Base-by-base conservation (phyloP, 2,888 invertebrate genomes). In the Eilema sororculum region DNA sequence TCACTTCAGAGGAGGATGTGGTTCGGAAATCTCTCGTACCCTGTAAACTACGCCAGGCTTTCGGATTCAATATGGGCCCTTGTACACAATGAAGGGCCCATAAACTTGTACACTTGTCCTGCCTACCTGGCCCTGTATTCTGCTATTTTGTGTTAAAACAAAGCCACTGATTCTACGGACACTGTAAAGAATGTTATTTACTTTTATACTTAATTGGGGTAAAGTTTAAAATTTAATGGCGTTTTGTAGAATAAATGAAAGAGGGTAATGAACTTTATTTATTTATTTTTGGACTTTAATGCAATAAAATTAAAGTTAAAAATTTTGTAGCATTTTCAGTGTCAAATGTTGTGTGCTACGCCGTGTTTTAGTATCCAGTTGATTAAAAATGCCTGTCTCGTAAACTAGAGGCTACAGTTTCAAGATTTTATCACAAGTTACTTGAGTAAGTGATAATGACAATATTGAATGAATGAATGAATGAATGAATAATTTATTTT, bases 91-190 rank as follows among this genome's bases (percentile, higher is more conserved):
- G 78, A 74, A 67, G 72, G 71, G 78, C 82, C n/a, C 81, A 80
- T 89, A 89, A 89, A 89, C 78, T 80, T 78, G 77, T 74, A 84
- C 86, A 88, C 88, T 88, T 86, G 88, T 84, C 72, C 71, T 72
- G 73, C 72, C 73, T 81, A 77, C 83, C 84, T 85, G 85, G 76
- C 24, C 12, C 37, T 67, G 61, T 3, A 41, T 16, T 3, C 4
- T 41, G 41, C 41, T 41, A 41, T 41, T 41, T 41, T 41, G 41
- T 41, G 41, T 41, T 41, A 41, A 41, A 37, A 3, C 37, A 10
- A 41, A 41, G 41, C 41, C 41, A 41, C 13, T 41, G 13, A 41
- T 41, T 41, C 41, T 1, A 37, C 33, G 10, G 33, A 37, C 33
- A 41, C 16, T 41, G 41, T 41, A 16, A 41, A 16, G 41, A 37